Conservation (phyloP, 1,140 invertebrate genomes). For the Limonius californicus region DNA sequence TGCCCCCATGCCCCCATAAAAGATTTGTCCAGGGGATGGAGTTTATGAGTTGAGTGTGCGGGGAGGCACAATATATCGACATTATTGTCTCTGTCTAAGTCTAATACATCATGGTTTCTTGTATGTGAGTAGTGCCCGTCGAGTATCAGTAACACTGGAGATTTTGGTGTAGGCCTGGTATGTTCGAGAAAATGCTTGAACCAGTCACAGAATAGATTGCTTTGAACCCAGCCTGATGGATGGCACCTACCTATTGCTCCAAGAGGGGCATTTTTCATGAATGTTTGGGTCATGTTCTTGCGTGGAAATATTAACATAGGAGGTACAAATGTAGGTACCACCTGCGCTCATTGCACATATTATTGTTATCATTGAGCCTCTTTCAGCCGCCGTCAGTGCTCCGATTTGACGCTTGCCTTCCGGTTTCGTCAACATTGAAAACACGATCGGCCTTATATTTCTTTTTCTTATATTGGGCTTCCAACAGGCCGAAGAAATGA, state of each 20-base stretch:
- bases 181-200: conserved; percentile 33
- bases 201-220: conserved; percentile 33
- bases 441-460: conserved; percentile 4
- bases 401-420: conserved; percentile 31
- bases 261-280: conserved; percentile 22
- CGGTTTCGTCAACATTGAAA: neutral
- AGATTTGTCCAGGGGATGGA: conserved; percentile 36
- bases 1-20: conserved; percentile 21
- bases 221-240: conserved; percentile 39
- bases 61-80: conserved; percentile 34
- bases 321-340: conserved; percentile 43
- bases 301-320: conserved; percentile 48
- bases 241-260: conserved; percentile 34
- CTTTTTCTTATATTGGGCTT: neutral
- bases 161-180: conserved; percentile 19
- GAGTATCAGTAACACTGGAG: conserved; percentile 35
- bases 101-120: conserved; percentile 33
- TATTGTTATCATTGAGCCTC: neutral
- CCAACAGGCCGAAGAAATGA: conserved; percentile 16
- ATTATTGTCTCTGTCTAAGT: conserved; percentile 28
- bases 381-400: conserved; percentile 4
- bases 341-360: conserved; percentile 39
- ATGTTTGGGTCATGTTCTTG: conserved; percentile 22
- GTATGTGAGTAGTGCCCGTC: conserved; percentile 34
- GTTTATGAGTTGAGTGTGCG: conserved; percentile 36